These are phyloP conservation scores for Molanna angustata DNA, from an alignment of 2,888 invertebrate species.

Conservation along the genomic window DNA sequence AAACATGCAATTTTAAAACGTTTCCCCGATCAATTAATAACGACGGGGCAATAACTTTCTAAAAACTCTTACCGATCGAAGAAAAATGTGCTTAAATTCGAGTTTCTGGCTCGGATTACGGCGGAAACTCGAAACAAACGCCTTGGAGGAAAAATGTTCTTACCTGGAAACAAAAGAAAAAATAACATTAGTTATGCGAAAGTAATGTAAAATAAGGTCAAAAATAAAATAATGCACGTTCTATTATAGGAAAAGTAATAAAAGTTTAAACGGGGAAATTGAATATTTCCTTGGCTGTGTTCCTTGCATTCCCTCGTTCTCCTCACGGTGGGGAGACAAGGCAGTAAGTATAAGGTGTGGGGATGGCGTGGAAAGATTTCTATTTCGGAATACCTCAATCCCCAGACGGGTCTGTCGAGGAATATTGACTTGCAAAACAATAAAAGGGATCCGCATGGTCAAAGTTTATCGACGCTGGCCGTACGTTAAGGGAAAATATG, in stretches of 20 bases:
- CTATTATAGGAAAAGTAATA: constrained; percentile 13
- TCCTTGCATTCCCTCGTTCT: background rate
- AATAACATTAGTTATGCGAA: constrained; percentile 16
- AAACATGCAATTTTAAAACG: too few relatives aligned
- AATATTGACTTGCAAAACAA: constrained; percentile 33
- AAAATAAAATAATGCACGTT: constrained; percentile 10
- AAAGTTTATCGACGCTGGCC: constrained; percentile 18
- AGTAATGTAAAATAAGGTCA: constrained; percentile 18
- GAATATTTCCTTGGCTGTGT: constrained; percentile 14
- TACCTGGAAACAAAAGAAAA: constrained; percentile 23
- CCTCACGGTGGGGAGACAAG: background rate
- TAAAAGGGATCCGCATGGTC: constrained; percentile 23
- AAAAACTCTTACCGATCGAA: too few relatives aligned
- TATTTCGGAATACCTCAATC: constrained; percentile 27
- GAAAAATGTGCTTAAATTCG: too few relatives aligned
- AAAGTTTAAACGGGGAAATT: constrained; percentile 10
- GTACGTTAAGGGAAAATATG: too few relatives aligned
- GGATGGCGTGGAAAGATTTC: constrained; percentile 11
- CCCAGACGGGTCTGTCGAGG: constrained; percentile 16
- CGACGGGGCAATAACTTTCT: too few relatives aligned
- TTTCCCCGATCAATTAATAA: too few relatives aligned
- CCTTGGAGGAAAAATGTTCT: constrained; percentile 18
- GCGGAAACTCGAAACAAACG: too few relatives aligned
- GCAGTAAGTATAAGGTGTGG: background rate
- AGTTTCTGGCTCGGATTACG: too few relatives aligned